Conservation (phyloP, 2,113 vertebrate genomes). For the Daubentonia madagascariensis region DNA sequence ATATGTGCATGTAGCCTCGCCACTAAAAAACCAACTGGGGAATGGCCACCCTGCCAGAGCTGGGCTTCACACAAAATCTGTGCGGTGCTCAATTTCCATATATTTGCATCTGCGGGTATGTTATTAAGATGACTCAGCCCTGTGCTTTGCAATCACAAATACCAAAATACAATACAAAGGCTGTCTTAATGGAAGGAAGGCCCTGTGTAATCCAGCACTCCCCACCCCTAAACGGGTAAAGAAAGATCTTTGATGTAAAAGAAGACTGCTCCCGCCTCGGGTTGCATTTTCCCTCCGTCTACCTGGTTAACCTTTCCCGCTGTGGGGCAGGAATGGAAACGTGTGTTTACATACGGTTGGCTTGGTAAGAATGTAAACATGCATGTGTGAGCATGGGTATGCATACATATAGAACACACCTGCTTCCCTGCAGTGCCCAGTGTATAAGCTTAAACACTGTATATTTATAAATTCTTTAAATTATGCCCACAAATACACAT, state of each 20-base stretch:
- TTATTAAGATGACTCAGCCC: conserved; percentile 76
- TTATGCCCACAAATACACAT: conserved; percentile 47
- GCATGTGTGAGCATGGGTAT: conserved; percentile 42
- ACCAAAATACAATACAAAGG: conserved; percentile 61
- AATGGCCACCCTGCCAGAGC: conserved; percentile 74
- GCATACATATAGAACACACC: conserved; percentile 1
- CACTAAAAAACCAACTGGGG: conserved; percentile 78
- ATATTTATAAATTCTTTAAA: conserved; percentile 49
- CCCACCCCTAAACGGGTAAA: background rate
- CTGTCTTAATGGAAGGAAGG: conserved; percentile 25
- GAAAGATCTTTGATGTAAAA: background rate
- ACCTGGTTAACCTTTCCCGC: conserved; percentile 72
- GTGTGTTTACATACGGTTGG: conserved; percentile 59
- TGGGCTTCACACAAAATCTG: conserved; percentile 69
- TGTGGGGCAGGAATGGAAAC: conserved; percentile 44
- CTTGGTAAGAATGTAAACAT: conserved; percentile 61
- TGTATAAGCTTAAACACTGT: background rate
- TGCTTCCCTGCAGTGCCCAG: conserved; percentile 30
- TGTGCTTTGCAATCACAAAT: conserved; percentile 68
- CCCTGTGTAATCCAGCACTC: background rate
- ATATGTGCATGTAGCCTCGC: conserved; percentile 78
- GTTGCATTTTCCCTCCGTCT: background rate
- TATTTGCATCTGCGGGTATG: conserved; percentile 78
- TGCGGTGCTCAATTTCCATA: conserved; percentile 72
- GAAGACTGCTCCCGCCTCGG: background rate